phyloP scores from a whole-genome alignment of 2,113 vertebrate genomes.

The Sinosuthora webbiana region DNA sequence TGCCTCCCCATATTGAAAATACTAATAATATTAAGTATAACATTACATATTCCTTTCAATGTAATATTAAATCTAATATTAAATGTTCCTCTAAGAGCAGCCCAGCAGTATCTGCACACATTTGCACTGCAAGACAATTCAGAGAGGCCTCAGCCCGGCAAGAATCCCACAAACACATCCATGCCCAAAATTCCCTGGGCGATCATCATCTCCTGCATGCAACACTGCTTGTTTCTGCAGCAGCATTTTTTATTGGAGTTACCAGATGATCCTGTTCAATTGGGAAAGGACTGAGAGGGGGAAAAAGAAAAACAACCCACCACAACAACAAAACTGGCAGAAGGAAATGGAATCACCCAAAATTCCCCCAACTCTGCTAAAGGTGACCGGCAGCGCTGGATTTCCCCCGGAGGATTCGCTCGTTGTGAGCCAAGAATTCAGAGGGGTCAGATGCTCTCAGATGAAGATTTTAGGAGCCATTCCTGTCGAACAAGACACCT shows the following conservation, averaged over 20 bases:
- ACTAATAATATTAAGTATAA: too few relatives aligned
- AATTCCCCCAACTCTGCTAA: conserved; percentile 30
- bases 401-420: background rate
- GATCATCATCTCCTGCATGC: background rate
- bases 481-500: background rate
- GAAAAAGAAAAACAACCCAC: too few relatives aligned
- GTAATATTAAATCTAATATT: too few relatives aligned
- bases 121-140: background rate
- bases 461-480: background rate
- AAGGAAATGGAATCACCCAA: background rate
- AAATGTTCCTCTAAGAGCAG: background rate
- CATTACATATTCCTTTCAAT: background rate
- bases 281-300: background rate
- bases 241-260: background rate
- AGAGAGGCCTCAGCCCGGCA: background rate
- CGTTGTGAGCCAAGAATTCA: background rate
- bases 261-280: background rate
- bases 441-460: background rate
- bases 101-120: background rate
- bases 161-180: background rate
- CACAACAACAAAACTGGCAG: background rate
- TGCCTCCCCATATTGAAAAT: rapidly evolving
- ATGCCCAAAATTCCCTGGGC: background rate
- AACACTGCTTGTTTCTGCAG: background rate
- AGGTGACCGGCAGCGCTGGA: background rate